Percentiles rank a stretch among this genome's conserved stretches.
phyloP scores from a whole-genome alignment of 2,797 vertebrate genomes.

The Chelmon rostratus region DNA sequence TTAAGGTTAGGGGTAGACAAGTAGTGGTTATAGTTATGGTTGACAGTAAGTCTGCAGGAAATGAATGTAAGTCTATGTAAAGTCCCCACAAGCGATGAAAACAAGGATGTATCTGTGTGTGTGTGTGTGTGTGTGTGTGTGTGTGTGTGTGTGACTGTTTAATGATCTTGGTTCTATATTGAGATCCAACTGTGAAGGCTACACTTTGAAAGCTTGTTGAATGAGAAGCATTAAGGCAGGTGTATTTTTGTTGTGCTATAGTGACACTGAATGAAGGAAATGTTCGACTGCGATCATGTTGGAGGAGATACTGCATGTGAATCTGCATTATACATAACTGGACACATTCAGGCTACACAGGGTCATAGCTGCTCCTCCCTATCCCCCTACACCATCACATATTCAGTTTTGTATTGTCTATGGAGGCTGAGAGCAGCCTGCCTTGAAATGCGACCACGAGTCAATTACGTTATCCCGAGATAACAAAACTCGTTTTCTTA shows the following conservation, averaged over 20 bases:
- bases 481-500: no score
- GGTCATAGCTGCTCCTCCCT: not conserved
- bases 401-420: not conserved
- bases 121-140: no score
- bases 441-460: no score
- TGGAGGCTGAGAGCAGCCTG: no score
- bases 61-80: no score
- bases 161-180: not conserved
- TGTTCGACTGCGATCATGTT: not conserved
- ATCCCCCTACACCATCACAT: not conserved
- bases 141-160: no score
- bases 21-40: no score
- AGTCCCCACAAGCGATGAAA: no score
- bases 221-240: not conserved
- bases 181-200: not conserved
- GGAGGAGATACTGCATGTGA: not conserved
- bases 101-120: no score
- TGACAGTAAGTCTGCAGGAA: no score
- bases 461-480: no score
- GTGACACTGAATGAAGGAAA: conserved; percentile 1
- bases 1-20: no score
- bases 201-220: not conserved
- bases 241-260: not conserved
- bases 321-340: not conserved
- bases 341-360: not conserved